Conservation (phyloP, 2,113 vertebrate genomes). For the Rhinopomastus cyanomelas region DNA sequence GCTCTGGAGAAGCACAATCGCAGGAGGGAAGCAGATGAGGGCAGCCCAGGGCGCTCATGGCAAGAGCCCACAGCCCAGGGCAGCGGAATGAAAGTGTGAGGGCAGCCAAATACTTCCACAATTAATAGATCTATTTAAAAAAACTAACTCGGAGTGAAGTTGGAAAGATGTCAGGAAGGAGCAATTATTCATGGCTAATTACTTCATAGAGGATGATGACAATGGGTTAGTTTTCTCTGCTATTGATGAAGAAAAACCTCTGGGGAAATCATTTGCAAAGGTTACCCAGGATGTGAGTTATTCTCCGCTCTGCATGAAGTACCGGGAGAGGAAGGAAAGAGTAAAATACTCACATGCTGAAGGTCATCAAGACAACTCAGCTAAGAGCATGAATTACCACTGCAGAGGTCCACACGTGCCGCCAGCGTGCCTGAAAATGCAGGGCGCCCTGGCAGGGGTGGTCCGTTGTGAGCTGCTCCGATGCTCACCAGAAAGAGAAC, state of each 20-base stretch:
- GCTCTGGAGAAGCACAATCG: constrained; percentile 52
- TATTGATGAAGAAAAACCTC: constrained; percentile 78
- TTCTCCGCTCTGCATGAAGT: constrained; percentile 69
- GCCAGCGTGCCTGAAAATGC: constrained; percentile 67
- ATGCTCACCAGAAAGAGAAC: constrained; percentile 57
- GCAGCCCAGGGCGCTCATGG: constrained; percentile 53
- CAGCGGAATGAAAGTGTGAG: constrained; percentile 57
- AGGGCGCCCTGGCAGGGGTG: constrained; percentile 58
- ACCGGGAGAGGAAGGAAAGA: constrained; percentile 68
- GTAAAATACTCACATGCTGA: constrained; percentile 69
- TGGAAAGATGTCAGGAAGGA: constrained; percentile 74
- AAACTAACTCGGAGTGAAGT: constrained; percentile 72
- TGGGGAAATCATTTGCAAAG: constrained; percentile 81
- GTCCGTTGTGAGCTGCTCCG: constrained; percentile 68
- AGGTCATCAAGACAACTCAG: constrained; percentile 72
- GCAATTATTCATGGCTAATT: constrained; percentile 81
- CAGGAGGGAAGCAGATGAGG: constrained; percentile 60
- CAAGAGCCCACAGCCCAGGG: constrained; percentile 64
- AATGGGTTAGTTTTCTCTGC: constrained; percentile 75
- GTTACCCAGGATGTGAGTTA: constrained; percentile 81
- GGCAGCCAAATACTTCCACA: constrained; percentile 61
- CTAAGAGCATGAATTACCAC: constrained; percentile 69
- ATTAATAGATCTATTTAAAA: constrained; percentile 76
- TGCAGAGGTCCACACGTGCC: constrained; percentile 70
- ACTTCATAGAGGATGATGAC: constrained; percentile 78